phyloP scores from a whole-genome alignment of 2,888 invertebrate genomes.

The Cordilura impudica region DNA sequence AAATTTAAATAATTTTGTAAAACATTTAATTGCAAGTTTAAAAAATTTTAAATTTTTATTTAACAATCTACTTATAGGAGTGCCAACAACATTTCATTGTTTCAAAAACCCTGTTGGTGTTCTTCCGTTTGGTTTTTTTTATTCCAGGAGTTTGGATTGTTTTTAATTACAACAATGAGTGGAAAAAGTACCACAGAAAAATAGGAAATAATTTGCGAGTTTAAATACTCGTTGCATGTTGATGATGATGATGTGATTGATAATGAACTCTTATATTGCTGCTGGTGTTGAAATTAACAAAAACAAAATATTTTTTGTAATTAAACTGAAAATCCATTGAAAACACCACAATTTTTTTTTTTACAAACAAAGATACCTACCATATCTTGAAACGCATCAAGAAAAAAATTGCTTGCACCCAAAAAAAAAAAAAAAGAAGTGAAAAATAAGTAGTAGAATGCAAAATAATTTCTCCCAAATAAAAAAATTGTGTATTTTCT shows the following conservation, averaged over 20 bases:
- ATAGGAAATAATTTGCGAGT: slow-evolving; percentile 42
- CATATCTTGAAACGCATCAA: background rate
- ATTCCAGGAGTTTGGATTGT: slow-evolving; percentile 36
- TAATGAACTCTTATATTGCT: slow-evolving; percentile 55
- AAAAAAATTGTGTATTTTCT: background rate
- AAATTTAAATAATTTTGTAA: too few species aligned
- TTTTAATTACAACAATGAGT: slow-evolving; percentile 57
- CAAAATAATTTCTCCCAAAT: background rate
- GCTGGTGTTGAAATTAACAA: slow-evolving; percentile 36
- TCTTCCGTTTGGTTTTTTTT: slow-evolving; percentile 30
- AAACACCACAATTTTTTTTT: slow-evolving; percentile 34
- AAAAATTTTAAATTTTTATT: too few species aligned
- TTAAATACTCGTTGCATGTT: slow-evolving; percentile 22
- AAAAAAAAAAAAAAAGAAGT: slow-evolving; percentile 6
- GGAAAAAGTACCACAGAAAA: slow-evolving; percentile 31
- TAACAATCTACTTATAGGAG: too few species aligned
- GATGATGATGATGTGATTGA: slow-evolving; percentile 54
- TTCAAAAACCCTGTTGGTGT: slow-evolving; percentile 37
- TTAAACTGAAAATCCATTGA: slow-evolving; percentile 53
- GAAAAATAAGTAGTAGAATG: background rate
- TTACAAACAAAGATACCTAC: background rate
- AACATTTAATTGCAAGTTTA: too few species aligned
- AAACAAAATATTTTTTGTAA: slow-evolving; percentile 45
- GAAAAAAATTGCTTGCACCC: slow-evolving; percentile 16
- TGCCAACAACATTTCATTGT: slow-evolving; percentile 41